These are phyloP conservation scores for Pinctada fucata DNA, from an alignment of 2,888 invertebrate genomes.

Conservation along the genomic window DNA sequence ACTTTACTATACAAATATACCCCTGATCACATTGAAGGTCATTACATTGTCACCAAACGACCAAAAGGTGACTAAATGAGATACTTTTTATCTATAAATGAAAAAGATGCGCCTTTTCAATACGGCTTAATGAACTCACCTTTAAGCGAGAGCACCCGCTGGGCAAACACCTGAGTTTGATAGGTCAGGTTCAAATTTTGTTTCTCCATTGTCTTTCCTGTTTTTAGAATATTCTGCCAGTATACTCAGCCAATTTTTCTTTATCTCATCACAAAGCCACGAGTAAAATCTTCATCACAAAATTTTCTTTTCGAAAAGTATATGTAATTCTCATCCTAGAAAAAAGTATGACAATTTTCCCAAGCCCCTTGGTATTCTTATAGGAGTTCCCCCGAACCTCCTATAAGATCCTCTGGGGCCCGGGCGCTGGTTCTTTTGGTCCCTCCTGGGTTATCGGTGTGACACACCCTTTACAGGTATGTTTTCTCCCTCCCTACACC, in stretches of 20 bases:
- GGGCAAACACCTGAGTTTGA: slow-evolving; percentile 57
- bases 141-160: slow-evolving; percentile 57
- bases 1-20: too few species aligned
- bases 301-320: neutral
- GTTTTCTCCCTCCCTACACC: neutral
- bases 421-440: neutral
- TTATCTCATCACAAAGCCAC: neutral
- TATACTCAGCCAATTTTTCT: slow-evolving; percentile 26
- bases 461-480: neutral
- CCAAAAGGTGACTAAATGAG: too few species aligned
- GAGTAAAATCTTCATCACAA: neutral
- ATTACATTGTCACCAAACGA: too few species aligned
- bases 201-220: slow-evolving; percentile 46
- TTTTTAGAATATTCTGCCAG: slow-evolving; percentile 32
- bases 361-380: slow-evolving; percentile 32
- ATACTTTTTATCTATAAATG: too few species aligned
- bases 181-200: slow-evolving; percentile 56
- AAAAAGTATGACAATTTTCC: slow-evolving; percentile 11
- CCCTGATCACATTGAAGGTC: too few species aligned
- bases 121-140: slow-evolving; percentile 44
- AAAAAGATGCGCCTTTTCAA: too few species aligned
- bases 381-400: slow-evolving; percentile 40
- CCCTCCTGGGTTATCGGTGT: neutral
- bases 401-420: slow-evolving; percentile 31
- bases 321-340: neutral